Conservation (phyloP, 2,113 vertebrate species). For the Polypterus senegalus region DNA sequence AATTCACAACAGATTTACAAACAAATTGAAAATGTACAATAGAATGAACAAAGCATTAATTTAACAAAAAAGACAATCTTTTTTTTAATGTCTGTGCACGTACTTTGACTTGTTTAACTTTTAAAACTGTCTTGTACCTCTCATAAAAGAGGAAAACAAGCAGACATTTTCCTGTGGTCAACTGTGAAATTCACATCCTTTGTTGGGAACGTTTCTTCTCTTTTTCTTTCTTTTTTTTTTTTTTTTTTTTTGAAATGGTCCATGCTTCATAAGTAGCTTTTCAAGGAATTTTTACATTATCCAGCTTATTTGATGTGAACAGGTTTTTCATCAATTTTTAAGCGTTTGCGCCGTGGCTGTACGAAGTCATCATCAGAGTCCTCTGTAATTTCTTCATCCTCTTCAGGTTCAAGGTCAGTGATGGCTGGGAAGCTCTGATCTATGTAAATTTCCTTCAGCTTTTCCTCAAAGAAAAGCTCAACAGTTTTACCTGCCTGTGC, state of each 20-base stretch:
- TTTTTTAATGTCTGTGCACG: constrained; percentile 43
- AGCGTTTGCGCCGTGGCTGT: constrained; percentile 87
- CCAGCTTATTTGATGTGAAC: constrained; percentile 83
- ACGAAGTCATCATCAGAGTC: constrained; percentile 91
- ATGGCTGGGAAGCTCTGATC: constrained; percentile 81
- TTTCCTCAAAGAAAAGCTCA: constrained; percentile 87
- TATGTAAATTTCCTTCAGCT: constrained; percentile 80
- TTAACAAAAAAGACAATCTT: constrained; percentile 36
- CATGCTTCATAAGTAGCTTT: constrained; percentile 13
- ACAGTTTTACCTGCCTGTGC: constrained; percentile 88
- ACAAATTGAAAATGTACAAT: constrained; percentile 33
- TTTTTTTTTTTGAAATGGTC: constrained; percentile 37
- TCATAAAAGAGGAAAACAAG: no score
- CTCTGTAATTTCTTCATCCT: constrained; percentile 71
- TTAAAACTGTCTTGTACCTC: constrained; percentile 2
- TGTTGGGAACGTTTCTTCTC: no score
- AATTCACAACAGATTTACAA: constrained; percentile 56
- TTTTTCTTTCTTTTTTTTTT: constrained; percentile 27
- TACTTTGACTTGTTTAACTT: constrained; percentile 13
- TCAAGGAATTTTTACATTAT: background rate
- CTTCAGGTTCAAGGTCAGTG: constrained; percentile 62
- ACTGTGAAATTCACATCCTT: no score
- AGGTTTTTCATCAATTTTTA: constrained; percentile 87
- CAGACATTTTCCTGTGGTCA: no score
- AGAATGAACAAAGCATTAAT: constrained; percentile 24